Base-by-base conservation (phyloP, 2,797 vertebrate species). In the Falco rusticolus region DNA sequence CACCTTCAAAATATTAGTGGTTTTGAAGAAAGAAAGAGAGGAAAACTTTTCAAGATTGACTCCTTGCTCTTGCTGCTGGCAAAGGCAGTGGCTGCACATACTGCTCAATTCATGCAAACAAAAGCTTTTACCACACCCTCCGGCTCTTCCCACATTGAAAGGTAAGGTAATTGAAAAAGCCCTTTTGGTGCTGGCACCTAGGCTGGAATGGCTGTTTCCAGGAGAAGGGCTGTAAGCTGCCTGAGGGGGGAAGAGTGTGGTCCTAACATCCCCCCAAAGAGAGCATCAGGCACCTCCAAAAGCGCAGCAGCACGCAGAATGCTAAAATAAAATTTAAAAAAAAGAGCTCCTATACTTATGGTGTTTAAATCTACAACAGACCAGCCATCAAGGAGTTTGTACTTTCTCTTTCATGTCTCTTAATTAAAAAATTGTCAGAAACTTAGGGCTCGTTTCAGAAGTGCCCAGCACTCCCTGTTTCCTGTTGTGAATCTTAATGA, bases 341-440 rank as follows among this genome's bases (percentile, higher is more conserved):
- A 41, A 13, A 3, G 0, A 78, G 45, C 17, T 53, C 56, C n/a
- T 66, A 33, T 26, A 65, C 59, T 45, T 11, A 81, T 70, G 22
- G 31, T n/a, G 53, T 65, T 87, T 57, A 81, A 81, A 70, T 34
- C 65, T 50, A 70, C 53, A 65, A 9, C 43, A 53, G 31, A 45
- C 15, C 61, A 65, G 18, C 37, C 70, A 59, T 70, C 61, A 48
- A 92, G 33, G 22, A 70, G 28, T 45, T 75, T 26, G 15, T 39
- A 26, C 13, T 54, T 74, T 43, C 83, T 69, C 59, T 91, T 89
- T 89, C 65, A 87, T 87, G 85, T 87, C 39, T 80, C 63, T 51
- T 93, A 78, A 92, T 93, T 75, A 81, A 65, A 89, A 82, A 54
- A 22, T 47, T 85, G 75, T 63, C 83, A 87, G 79, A 78, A 78